Percentiles rank a stretch among this genome's conserved stretches.
Evolutionary conservation across 2,797 vertebrate genomes (phyloP).

Genomic region (Sebastes hubbsi): DNA sequence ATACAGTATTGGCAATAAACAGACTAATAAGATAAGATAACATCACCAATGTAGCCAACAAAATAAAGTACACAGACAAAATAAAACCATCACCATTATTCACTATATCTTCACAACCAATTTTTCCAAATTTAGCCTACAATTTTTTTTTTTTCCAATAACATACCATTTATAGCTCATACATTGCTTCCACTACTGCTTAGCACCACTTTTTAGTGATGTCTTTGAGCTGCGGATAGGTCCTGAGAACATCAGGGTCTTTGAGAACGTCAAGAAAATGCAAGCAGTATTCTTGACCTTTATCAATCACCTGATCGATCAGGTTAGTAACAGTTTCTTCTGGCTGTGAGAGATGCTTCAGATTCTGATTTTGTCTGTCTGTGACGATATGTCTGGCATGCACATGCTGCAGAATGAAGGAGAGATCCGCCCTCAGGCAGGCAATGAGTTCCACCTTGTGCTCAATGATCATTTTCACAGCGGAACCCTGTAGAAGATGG

Average conservation of each 20-base stretch:
- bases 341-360: not conserved
- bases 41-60: not conserved
- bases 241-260: not conserved
- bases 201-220: not conserved
- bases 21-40: not conserved
- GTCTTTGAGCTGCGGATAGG: not conserved
- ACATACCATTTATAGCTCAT: not conserved
- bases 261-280: slow-evolving; percentile 17
- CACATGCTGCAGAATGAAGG: slow-evolving; percentile 21
- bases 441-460: slow-evolving; percentile 6
- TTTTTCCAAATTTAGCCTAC: not conserved
- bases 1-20: no score
- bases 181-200: not conserved
- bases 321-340: not conserved
- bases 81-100: not conserved
- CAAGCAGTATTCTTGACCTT: not conserved
- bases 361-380: not conserved
- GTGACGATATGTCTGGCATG: not conserved
- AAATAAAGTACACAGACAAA: not conserved
- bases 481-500: slow-evolving; percentile 4
- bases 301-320: not conserved
- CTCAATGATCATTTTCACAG: not conserved
- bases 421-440: not conserved
- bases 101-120: not conserved
- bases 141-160: not conserved